phyloP scores from a whole-genome alignment of 2,888 invertebrate species.

The Danaus chrysippus region DNA sequence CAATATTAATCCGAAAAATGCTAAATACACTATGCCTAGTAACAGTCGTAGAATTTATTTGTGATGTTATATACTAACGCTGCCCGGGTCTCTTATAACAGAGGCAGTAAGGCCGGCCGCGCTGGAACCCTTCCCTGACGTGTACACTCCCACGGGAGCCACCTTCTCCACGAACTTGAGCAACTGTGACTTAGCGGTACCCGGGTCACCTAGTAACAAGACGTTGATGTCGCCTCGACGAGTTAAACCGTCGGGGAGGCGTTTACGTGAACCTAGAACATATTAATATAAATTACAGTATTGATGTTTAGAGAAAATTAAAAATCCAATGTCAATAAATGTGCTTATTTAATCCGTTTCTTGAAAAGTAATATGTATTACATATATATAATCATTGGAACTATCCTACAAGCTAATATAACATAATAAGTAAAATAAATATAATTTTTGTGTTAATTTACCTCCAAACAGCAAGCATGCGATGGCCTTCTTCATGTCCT shows the following conservation, averaged over 20 bases:
- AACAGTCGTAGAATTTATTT: too few relatives aligned
- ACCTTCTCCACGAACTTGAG: slow-evolving; percentile 98
- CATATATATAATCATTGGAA: not conserved
- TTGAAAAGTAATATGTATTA: too few relatives aligned
- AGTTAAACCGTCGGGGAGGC: slow-evolving; percentile 95
- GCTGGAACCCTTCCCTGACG: slow-evolving; percentile 99
- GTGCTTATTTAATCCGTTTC: not conserved
- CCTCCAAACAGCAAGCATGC: slow-evolving; percentile 97
- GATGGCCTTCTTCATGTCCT: slow-evolving; percentile 98
- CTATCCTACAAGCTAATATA: not conserved
- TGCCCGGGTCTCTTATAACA: slow-evolving; percentile 94
- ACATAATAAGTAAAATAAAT: not conserved
- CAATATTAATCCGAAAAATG: too few relatives aligned
- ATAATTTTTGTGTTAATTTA: slow-evolving; percentile 31
- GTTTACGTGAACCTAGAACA: slow-evolving; percentile 84
- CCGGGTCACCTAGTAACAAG: slow-evolving; percentile 97
- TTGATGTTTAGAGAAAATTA: not conserved
- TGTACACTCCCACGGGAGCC: slow-evolving; percentile 96
- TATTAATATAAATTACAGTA: not conserved
- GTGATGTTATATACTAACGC: slow-evolving; percentile 79
- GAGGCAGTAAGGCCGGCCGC: slow-evolving; percentile 99
- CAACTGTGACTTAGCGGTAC: slow-evolving; percentile 99
- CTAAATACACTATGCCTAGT: too few relatives aligned
- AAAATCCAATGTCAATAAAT: not conserved
- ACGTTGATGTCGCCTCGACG: slow-evolving; percentile 98